Evolutionary conservation across 2,113 vertebrate species (phyloP).

Genomic region (Ctenodactylus gundi): DNA sequence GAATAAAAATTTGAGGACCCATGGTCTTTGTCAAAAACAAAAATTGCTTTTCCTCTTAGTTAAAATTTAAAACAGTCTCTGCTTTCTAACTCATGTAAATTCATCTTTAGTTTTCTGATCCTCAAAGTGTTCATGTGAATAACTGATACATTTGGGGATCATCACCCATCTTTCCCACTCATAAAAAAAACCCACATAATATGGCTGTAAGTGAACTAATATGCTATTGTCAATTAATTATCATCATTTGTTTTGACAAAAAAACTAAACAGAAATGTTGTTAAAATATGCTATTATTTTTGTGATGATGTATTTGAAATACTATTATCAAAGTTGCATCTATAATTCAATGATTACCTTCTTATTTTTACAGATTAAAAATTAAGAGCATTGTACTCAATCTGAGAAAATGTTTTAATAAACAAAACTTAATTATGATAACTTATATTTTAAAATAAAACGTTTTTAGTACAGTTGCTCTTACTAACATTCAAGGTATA

Average conservation of each 20-base stretch:
- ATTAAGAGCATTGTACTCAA: not conserved
- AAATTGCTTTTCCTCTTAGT: slow-evolving; percentile 37
- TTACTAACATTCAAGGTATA: slow-evolving; percentile 35
- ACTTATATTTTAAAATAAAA: slow-evolving; percentile 5
- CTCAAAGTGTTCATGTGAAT: not conserved
- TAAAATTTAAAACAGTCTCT: slow-evolving; percentile 17
- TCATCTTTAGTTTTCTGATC: slow-evolving; percentile 21
- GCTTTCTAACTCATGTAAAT: slow-evolving; percentile 30
- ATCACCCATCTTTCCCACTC: not conserved
- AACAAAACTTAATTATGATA: not conserved
- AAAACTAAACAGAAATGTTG: slow-evolving; percentile 8
- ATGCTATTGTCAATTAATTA: not conserved
- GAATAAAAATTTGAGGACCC: not conserved
- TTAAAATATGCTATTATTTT: not conserved
- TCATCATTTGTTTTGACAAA: slow-evolving; percentile 12
- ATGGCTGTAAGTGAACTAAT: not conserved
- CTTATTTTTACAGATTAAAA: slow-evolving; percentile 20
- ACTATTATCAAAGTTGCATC: not conserved
- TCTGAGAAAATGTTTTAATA: not conserved
- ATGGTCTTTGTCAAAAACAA: not conserved
- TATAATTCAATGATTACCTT: not conserved
- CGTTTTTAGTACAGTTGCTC: not conserved
- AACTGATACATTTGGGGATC: not conserved
- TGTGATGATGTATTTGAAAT: not conserved
- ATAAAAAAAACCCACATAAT: slow-evolving; percentile 15